Conservation (phyloP, 2,888 invertebrate species). For the Morpho deidamia region DNA sequence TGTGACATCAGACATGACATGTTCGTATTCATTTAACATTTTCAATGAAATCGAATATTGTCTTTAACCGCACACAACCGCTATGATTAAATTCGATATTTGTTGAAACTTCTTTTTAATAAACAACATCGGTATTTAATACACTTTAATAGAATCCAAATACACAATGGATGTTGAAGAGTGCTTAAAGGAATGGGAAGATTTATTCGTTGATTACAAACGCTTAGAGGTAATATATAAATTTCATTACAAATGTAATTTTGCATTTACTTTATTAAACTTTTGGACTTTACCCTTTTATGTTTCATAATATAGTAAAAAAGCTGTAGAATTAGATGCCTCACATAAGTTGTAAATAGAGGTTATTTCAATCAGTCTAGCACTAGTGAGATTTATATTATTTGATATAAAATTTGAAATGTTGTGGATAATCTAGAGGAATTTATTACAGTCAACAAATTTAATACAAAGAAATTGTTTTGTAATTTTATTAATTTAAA, state of each 20-base stretch:
- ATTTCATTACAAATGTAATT: background rate
- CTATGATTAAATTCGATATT: constrained; percentile 12
- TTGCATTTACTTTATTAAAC: background rate
- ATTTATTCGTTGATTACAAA: constrained; percentile 87
- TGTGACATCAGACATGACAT: background rate
- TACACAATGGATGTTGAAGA: constrained; percentile 79
- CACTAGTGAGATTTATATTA: too few relatives aligned
- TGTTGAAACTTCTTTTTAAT: constrained; percentile 3
- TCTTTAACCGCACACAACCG: constrained; percentile 8
- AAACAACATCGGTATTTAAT: background rate
- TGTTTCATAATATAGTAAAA: background rate
- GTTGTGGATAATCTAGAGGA: too few relatives aligned
- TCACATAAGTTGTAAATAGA: background rate
- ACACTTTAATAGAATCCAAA: background rate
- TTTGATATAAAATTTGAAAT: too few relatives aligned
- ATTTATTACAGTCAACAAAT: too few relatives aligned
- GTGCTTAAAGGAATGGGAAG: constrained; percentile 87
- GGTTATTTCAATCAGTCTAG: background rate
- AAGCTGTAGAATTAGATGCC: too few relatives aligned
- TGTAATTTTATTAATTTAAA: too few relatives aligned
- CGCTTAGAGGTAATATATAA: constrained; percentile 83
- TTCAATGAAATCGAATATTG: background rate
- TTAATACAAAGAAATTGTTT: too few relatives aligned
- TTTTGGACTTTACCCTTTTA: background rate
- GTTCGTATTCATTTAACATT: background rate